A percentile compares a stretch with the other conserved stretches of the same genome.
These are phyloP conservation scores for Teleopsis dalmanni DNA, from an alignment of 1,140 invertebrate species.

Conservation along the genomic window DNA sequence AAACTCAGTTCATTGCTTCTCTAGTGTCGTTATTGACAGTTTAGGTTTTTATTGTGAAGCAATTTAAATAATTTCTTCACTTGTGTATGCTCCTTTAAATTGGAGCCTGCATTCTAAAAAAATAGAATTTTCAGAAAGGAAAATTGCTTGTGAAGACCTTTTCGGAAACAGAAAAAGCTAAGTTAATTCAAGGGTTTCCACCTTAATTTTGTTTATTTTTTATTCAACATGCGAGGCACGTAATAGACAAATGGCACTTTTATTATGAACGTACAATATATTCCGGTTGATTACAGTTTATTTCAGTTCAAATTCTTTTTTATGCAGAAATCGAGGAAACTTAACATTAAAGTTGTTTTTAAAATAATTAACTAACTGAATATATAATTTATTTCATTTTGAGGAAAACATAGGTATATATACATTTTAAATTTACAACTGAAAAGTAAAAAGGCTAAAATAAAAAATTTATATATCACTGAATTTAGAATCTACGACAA, in stretches of 20 bases:
- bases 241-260: not conserved
- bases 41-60: not conserved
- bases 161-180: not conserved
- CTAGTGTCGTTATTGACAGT: too few relatives aligned
- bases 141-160: not conserved
- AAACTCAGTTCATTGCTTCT: too few relatives aligned
- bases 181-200: too few relatives aligned
- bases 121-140: not conserved
- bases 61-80: not conserved
- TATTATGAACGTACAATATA: not conserved
- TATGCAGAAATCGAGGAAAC: not conserved
- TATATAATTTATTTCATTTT: not conserved
- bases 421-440: not conserved
- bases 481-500: too few relatives aligned
- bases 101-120: slow-evolving; percentile 1
- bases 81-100: not conserved
- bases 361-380: not conserved
- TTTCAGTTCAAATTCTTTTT: not conserved
- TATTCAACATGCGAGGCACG: not conserved
- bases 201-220: too few relatives aligned
- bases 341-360: not conserved
- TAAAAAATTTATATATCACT: too few relatives aligned
- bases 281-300: not conserved
- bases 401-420: not conserved
- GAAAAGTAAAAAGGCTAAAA: not conserved